Evolutionary conservation across 2,113 vertebrate species (phyloP), one percentile per base, ranked within the genome.

Genomic region (Tonatia bakeri): DNA sequence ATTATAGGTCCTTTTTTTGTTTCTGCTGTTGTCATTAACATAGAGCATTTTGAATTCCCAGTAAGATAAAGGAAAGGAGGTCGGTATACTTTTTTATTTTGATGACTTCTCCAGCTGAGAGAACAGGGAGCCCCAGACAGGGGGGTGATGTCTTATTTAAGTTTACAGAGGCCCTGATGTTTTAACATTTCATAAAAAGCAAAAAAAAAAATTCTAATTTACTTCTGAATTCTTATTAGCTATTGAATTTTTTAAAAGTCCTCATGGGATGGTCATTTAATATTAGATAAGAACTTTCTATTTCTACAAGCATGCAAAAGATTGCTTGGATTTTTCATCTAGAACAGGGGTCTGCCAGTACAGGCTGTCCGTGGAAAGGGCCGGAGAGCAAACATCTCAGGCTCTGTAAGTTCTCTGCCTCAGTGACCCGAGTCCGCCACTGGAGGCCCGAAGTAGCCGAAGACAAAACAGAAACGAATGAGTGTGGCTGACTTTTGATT

Each of bases 201-300:
- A 59, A 91, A 22, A 90, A 91, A 22, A 90, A 80, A 43, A 52
- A 24, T 86, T 36, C 10, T n/a, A 50, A 47, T 76, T 52, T 80
- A 87, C 31, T 73, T 88, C 40, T 59, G 28, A 92, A 67, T 93
- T 75, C 36, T 89, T 26, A 19, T 45, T 52, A 86, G 72, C 28
- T 31, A 65, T 76, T 90, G 80, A 64, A 54, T 65, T 64, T 65
- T 69, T 73, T 28, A 10, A 69, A 93, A 80, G 72, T 47, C 47
- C 40, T 90, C 50, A 61, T 38, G 40, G 38, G 38, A 76, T 54
- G 43, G 50, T 86, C 80, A 90, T 90, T 89, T 26, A 22, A 52
- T 90, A 90, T 76, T 85, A 86, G 86, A 82, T 82, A 64, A 76
- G n/a, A 80, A 59, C 76, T 69, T 77, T 77, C 81, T 91, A 40